phyloP scores from a whole-genome alignment of 37 sponge, comb jelly and placozoan species.

The Aplysina aerophoba region DNA sequence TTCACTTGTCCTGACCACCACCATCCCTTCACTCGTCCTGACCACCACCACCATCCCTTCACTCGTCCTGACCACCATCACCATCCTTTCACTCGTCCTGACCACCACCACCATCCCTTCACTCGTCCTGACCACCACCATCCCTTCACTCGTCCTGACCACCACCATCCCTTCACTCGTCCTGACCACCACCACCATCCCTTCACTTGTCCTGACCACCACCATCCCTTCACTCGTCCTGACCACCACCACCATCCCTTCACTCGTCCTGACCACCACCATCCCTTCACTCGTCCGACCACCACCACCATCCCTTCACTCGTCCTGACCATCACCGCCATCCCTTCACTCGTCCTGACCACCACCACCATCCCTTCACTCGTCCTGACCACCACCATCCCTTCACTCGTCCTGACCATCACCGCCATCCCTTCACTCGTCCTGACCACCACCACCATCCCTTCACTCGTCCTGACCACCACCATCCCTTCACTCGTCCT shows the following conservation, averaged over 20 bases:
- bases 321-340: background rate
- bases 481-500: background rate
- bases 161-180: background rate
- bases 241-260: background rate
- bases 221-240: background rate
- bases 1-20: background rate
- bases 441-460: background rate
- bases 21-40: background rate
- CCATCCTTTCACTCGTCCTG: background rate
- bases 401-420: background rate
- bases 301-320: background rate
- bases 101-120: background rate
- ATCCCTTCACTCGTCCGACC: background rate
- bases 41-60: background rate
- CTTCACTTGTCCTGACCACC: background rate
- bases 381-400: background rate
- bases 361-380: background rate
- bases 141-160: background rate
- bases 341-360: background rate
- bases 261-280: background rate
- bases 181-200: background rate
- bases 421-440: background rate
- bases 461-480: background rate
- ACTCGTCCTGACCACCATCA: background rate
- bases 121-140: background rate